Percentiles rank a stretch among this genome's conserved stretches.
phyloP scores from a whole-genome alignment of 35 echinoderm and acorn worm genomes.

The Stichopus chloronotus region DNA sequence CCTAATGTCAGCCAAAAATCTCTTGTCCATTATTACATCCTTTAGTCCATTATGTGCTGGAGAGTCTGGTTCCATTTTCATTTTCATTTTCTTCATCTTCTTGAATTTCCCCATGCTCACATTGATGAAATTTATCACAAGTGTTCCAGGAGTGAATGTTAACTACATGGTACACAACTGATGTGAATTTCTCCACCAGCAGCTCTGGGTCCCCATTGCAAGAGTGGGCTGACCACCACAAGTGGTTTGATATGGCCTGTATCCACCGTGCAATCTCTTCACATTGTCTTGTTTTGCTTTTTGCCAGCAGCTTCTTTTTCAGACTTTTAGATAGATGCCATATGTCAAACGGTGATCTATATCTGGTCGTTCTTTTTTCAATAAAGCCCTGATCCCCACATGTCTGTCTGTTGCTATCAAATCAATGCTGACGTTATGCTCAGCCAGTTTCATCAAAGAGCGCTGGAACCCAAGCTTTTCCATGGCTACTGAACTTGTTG shows the following conservation, averaged over 20 bases:
- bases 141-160: slow-evolving; percentile 63
- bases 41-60: slow-evolving; percentile 37
- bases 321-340: slow-evolving; percentile 63
- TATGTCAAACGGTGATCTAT: slow-evolving; percentile 72
- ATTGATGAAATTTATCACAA: slow-evolving; percentile 31
- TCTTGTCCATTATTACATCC: slow-evolving; percentile 25
- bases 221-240: slow-evolving; percentile 58
- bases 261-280: slow-evolving; percentile 42
- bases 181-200: slow-evolving; percentile 62
- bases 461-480: slow-evolving; percentile 54
- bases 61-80: background rate
- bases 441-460: background rate
- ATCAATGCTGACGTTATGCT: background rate
- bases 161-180: slow-evolving; percentile 52
- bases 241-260: slow-evolving; percentile 54
- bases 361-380: slow-evolving; percentile 41
- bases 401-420: slow-evolving; percentile 67
- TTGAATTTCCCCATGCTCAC: slow-evolving; percentile 28
- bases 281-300: slow-evolving; percentile 42
- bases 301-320: slow-evolving; percentile 47
- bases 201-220: slow-evolving; percentile 41
- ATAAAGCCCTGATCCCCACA: slow-evolving; percentile 11
- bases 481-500: slow-evolving; percentile 66
- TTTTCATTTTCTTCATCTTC: background rate
- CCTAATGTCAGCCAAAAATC: background rate